Evolutionary conservation across 2,797 vertebrate species (phyloP), one percentile per base, ranked within the genome.

Genomic region (Platyrinchus mystaceus): DNA sequence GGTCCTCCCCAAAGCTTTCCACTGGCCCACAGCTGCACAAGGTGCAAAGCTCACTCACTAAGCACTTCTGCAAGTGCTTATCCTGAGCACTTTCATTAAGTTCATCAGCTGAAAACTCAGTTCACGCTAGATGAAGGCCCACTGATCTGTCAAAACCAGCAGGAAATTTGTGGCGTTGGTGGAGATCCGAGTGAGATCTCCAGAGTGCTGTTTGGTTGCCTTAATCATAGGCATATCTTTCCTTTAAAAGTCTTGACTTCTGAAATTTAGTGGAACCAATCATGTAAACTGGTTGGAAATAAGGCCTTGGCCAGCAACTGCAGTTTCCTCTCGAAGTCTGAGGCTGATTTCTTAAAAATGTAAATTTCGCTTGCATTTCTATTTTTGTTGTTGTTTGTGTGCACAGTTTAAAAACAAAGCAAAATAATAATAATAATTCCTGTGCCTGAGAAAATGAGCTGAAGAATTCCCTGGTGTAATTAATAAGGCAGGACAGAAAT

Each of bases 101-200:
- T 22, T 63, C 43, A 16, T 68, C 32, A 46, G 70, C 84, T 71
- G 58, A 75, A 87, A 83, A 53, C 32, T 50, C 7, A 0, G 32
- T 39, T 91, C 9, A 8, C 0, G 0, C 20, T 74, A 41, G 59
- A 56, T 28, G 49, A 59, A 59, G 41, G 16, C 62, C 19, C 52
- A 55, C 2, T 27, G 52, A 43, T 80, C 70, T 90, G 68, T 68
- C 82, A 77, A 63, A 91, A 75, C 13, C 2, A 1, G 43, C 77
- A 87, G 63, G 59, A 92, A 87, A 79, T 76, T 19, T 82, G 83
- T 82, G 92, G 55, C 62, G 16, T 55, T 87, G 80, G 43, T 89
- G 39, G 32, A 90, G 43, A 87, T 73, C 59, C 66, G 47, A 36
- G 18, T 6, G 52, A 82, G 53, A 66, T 84, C 80, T 90, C 74